Conservation (phyloP, 2,113 vertebrate genomes). For the Chlamydotis undulata region DNA sequence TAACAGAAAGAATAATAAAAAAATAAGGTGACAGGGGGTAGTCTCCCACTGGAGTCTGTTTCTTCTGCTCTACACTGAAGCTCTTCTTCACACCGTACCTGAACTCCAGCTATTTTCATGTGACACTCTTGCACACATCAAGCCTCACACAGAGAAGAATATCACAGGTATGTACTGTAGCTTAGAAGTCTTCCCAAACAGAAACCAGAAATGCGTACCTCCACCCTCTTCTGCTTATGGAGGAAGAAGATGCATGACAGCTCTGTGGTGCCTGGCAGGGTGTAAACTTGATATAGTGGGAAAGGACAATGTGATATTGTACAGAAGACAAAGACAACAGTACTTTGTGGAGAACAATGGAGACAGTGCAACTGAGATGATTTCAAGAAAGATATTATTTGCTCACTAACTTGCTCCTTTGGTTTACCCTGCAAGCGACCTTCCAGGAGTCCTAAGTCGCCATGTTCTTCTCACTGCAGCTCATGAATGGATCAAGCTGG, state of each 20-base stretch:
- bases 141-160: background rate
- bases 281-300: background rate
- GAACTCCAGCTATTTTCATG: background rate
- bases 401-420: background rate
- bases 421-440: background rate
- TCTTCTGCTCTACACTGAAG: background rate
- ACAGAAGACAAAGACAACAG: background rate
- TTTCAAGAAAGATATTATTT: background rate
- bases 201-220: background rate
- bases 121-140: background rate
- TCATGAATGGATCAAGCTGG: fast-evolving
- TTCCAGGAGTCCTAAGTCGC: background rate
- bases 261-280: background rate
- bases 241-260: background rate
- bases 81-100: background rate
- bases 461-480: background rate
- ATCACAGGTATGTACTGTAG: background rate
- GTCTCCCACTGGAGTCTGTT: background rate
- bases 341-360: background rate
- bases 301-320: background rate
- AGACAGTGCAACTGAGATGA: background rate
- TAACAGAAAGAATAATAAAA: background rate
- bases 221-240: background rate
- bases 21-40: background rate
- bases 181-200: background rate